These are phyloP conservation scores for Oscheius sp. DNA, from an alignment of 2,888 invertebrate genomes.

Conservation along the genomic window DNA sequence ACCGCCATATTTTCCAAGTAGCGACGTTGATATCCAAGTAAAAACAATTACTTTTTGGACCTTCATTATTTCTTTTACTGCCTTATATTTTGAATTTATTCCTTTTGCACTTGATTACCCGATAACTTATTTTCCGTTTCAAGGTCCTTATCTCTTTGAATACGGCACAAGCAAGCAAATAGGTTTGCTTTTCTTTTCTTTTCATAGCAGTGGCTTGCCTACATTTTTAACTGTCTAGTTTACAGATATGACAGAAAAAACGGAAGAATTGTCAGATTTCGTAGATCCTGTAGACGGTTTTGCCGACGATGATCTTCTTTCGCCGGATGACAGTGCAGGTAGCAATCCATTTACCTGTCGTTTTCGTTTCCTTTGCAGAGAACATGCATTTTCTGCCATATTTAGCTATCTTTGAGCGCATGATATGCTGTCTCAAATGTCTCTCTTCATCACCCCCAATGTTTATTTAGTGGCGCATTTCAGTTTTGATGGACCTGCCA, in stretches of 20 bases:
- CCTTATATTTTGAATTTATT: no score
- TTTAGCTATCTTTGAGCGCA: neutral
- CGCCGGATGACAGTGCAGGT: conserved; percentile 31
- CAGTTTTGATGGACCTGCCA: conserved; percentile 33
- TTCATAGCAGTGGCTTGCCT: no score
- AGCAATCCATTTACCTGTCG: neutral
- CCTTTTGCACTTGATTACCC: no score
- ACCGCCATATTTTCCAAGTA: no score
- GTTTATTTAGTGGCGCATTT: conserved; percentile 35
- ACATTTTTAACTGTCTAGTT: no score
- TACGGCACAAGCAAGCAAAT: no score
- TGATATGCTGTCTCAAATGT: conserved; percentile 13
- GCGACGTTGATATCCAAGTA: no score
- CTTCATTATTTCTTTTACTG: no score
- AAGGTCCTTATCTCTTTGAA: no score
- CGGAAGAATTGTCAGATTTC: conserved; percentile 44
- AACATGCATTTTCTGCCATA: neutral
- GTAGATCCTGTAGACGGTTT: conserved; percentile 67
- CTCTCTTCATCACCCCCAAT: conserved; percentile 3
- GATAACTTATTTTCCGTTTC: no score
- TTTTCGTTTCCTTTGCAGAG: neutral
- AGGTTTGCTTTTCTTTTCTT: no score
- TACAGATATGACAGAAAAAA: neutral
- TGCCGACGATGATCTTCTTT: conserved; percentile 67
- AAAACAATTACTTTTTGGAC: no score